Evolutionary conservation across 2,888 invertebrate genomes (phyloP).

Genomic region (Nemurella pictetii): DNA sequence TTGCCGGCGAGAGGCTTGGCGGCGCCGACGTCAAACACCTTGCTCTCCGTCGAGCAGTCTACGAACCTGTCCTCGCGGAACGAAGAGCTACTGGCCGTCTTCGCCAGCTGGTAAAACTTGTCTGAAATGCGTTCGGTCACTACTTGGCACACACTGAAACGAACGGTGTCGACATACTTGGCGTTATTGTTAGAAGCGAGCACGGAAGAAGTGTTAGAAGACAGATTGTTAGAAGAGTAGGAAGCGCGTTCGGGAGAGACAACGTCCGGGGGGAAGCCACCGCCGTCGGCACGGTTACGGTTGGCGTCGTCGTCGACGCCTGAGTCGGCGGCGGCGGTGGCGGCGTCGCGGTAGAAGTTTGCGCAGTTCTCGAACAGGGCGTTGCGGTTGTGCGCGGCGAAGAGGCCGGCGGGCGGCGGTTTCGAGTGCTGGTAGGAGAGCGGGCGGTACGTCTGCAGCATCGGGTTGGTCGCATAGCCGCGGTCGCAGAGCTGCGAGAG

Average conservation of each 20-base stretch:
- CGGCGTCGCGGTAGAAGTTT: neutral
- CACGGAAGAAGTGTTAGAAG: neutral
- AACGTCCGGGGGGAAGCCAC: no score
- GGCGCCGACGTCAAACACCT: neutral
- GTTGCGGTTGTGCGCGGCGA: neutral
- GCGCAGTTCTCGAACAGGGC: conserved; percentile 22
- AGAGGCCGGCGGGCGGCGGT: neutral
- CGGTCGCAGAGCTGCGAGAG: neutral
- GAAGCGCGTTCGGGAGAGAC: neutral
- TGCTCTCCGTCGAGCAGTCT: neutral
- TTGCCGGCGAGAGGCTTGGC: neutral
- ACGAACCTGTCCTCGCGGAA: conserved; percentile 17
- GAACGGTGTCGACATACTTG: neutral
- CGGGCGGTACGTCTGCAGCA: neutral
- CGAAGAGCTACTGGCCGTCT: neutral
- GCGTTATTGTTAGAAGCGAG: neutral
- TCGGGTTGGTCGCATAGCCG: conserved; percentile 2
- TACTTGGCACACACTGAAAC: neutral
- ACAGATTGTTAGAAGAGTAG: neutral
- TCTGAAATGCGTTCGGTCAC: neutral
- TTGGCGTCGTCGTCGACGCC: neutral
- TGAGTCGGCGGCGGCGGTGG: neutral
- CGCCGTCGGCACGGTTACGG: neutral
- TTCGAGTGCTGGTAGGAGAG: neutral
- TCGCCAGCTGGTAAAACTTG: neutral